These are phyloP conservation scores for Dasyornis broadbenti DNA, from an alignment of 2,113 vertebrate genomes.

Conservation along the genomic window DNA sequence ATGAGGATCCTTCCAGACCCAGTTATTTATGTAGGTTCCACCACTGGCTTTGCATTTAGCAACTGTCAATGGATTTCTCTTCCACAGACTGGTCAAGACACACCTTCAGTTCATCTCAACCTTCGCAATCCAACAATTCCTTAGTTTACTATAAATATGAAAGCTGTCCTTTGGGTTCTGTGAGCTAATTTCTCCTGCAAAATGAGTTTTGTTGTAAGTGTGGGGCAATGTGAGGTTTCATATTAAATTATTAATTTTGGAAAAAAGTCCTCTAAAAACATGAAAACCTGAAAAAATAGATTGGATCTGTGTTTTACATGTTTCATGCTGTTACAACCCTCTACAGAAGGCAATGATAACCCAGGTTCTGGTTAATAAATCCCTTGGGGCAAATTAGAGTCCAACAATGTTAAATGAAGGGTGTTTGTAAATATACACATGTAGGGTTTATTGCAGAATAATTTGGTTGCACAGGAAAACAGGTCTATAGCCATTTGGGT, in stretches of 20 bases:
- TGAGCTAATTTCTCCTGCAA: not conserved
- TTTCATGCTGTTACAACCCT: not conserved
- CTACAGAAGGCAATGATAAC: not conserved
- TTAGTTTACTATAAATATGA: not conserved
- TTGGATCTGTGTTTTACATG: not conserved
- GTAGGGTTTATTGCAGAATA: not conserved
- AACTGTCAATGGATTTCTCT: not conserved
- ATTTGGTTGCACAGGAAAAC: not conserved
- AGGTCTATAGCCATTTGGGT: not conserved
- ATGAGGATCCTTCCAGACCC: not conserved
- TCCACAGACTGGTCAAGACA: not conserved
- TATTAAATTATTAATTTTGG: not conserved
- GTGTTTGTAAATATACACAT: not conserved
- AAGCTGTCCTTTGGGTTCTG: not conserved
- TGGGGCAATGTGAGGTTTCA: not conserved
- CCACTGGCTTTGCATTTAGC: not conserved
- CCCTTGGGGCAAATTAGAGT: not conserved
- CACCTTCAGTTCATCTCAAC: not conserved
- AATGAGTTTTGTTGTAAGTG: not conserved
- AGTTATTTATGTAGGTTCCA: not conserved
- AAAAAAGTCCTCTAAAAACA: not conserved
- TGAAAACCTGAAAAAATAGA: not conserved
- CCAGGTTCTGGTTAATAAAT: not conserved
- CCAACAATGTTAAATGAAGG: not conserved
- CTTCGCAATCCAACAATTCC: not conserved